Percentiles rank a stretch among this genome's conserved stretches.
phyloP scores from a whole-genome alignment of 2,113 vertebrate genomes.

The Setophaga kirtlandii region DNA sequence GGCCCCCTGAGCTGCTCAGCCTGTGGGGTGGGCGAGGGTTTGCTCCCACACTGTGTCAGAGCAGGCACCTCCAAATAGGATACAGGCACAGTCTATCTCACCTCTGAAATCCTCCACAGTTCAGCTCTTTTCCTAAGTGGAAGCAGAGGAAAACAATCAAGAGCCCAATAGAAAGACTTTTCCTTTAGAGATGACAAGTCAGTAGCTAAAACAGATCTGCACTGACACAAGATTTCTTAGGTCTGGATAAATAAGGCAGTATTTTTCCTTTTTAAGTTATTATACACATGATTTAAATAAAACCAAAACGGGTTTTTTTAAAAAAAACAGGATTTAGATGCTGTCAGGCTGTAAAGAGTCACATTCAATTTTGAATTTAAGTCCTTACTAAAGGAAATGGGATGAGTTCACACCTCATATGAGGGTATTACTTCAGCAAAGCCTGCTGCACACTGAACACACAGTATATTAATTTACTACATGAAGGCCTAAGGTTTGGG shows the following conservation, averaged over 20 bases:
- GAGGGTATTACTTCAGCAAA: slow-evolving; percentile 43
- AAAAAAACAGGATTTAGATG: neutral
- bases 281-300: neutral
- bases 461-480: slow-evolving; percentile 44
- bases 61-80: accelerated
- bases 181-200: neutral
- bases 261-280: neutral
- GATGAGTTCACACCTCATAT: slow-evolving; percentile 51
- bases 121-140: neutral
- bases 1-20: neutral
- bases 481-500: neutral
- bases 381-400: neutral
- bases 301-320: neutral
- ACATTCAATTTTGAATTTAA: slow-evolving; percentile 15
- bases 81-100: neutral
- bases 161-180: neutral
- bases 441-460: neutral
- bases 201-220: neutral
- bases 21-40: accelerated
- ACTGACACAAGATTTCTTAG: neutral
- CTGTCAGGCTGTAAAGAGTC: neutral
- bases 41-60: neutral
- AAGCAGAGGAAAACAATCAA: neutral
- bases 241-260: neutral
- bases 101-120: neutral